A percentile compares a stretch with the other conserved stretches of the same genome.
These are phyloP conservation scores for Terebella lapidaria DNA, from an alignment of 2,888 invertebrate species.

Conservation along the genomic window DNA sequence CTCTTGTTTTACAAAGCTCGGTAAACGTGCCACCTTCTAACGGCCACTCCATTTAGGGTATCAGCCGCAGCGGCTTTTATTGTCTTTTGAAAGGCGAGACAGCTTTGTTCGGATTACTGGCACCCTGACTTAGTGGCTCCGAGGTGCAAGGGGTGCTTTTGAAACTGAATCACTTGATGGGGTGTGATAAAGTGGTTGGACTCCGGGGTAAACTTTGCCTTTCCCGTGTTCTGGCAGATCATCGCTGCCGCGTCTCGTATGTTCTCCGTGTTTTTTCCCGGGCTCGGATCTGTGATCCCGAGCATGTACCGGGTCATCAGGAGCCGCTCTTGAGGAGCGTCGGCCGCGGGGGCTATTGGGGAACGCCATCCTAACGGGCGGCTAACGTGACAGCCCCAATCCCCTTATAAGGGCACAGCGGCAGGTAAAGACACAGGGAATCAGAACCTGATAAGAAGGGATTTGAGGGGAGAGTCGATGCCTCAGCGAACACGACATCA, in stretches of 20 bases:
- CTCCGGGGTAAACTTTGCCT: background rate
- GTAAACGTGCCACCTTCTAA: background rate
- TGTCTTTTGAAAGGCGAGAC: background rate
- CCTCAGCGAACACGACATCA: background rate
- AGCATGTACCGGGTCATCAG: too few relatives aligned
- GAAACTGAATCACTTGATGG: background rate
- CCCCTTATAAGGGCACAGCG: background rate
- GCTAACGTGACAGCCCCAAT: background rate
- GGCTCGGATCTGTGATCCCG: too few relatives aligned
- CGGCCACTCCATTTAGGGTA: background rate
- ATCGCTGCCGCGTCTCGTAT: too few relatives aligned
- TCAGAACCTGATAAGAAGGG: background rate
- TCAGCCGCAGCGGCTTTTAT: background rate
- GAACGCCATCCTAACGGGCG: background rate
- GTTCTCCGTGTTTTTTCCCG: too few relatives aligned
- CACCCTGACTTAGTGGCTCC: background rate
- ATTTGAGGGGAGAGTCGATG: background rate
- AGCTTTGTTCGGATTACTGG: background rate
- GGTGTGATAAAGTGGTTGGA: background rate
- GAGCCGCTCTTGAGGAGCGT: too few relatives aligned
- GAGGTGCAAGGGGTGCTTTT: background rate
- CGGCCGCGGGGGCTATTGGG: too few relatives aligned
- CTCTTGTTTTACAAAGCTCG: background rate
- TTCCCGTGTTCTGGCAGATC: too few relatives aligned
- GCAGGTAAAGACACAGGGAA: background rate